phyloP scores from a whole-genome alignment of 1,140 invertebrate species.

The Adelges cooleyi region DNA sequence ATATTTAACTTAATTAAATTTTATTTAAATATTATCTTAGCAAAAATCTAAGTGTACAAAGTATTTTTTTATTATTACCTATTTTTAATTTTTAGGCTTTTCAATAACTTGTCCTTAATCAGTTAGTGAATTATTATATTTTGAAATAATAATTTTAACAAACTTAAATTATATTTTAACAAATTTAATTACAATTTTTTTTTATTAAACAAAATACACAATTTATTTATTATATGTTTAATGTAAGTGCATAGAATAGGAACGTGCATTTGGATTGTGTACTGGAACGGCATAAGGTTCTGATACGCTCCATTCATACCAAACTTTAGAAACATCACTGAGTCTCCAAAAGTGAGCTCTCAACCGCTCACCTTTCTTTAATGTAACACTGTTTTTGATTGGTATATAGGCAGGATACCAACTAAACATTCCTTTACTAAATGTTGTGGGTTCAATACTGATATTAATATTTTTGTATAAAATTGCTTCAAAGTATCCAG shows the following conservation, averaged over 20 bases:
- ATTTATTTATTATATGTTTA: too few relatives aligned
- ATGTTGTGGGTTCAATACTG: slow-evolving; percentile 78
- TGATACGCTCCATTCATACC: slow-evolving; percentile 89
- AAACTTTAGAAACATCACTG: slow-evolving; percentile 65
- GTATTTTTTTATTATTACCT: too few relatives aligned
- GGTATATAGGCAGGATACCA: slow-evolving; percentile 97
- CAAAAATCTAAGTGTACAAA: too few relatives aligned
- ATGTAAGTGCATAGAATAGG: slow-evolving; percentile 18
- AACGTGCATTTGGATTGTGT: slow-evolving; percentile 64
- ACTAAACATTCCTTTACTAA: slow-evolving; percentile 84
- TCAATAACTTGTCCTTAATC: too few relatives aligned
- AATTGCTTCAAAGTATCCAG: slow-evolving; percentile 84
- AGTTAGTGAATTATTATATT: too few relatives aligned
- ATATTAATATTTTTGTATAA: slow-evolving; percentile 77
- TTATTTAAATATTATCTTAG: too few relatives aligned
- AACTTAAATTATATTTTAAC: too few relatives aligned
- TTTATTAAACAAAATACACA: too few relatives aligned
- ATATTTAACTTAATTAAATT: too few relatives aligned
- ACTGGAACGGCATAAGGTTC: slow-evolving; percentile 52
- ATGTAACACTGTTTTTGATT: slow-evolving; percentile 47
- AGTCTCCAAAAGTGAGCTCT: slow-evolving; percentile 80
- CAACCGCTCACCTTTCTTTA: slow-evolving; percentile 57
- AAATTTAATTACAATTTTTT: too few relatives aligned
- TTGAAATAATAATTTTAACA: too few relatives aligned
- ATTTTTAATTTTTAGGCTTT: too few relatives aligned